Conservation (phyloP, 2,113 vertebrate genomes). For the Nanorana parkeri region DNA sequence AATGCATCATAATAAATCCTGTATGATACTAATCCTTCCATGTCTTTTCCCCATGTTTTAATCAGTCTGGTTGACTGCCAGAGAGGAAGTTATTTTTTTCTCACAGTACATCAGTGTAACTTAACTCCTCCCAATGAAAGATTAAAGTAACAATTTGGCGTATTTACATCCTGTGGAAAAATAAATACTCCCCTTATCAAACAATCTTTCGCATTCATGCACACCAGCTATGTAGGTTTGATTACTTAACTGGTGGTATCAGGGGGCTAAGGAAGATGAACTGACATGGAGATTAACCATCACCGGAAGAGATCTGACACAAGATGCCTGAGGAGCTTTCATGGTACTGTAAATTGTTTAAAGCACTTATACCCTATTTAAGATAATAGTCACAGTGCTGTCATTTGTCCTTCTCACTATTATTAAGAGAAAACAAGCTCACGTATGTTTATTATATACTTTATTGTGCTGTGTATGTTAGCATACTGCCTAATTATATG, state of each 20-base stretch:
- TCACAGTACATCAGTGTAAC: slow-evolving; percentile 25
- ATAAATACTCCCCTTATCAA: slow-evolving; percentile 38
- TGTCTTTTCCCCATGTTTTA: not conserved
- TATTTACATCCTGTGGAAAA: slow-evolving; percentile 44
- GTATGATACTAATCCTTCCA: too few species aligned
- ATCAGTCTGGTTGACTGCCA: not conserved
- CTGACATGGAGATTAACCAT: slow-evolving; percentile 25
- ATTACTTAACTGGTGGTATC: slow-evolving; percentile 39
- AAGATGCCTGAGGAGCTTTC: not conserved
- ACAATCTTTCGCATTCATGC: slow-evolving; percentile 25
- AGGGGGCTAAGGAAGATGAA: not conserved
- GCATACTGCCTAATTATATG: too few species aligned
- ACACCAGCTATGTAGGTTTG: slow-evolving; percentile 31
- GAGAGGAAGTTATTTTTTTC: slow-evolving; percentile 22
- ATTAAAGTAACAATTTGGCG: slow-evolving; percentile 49
- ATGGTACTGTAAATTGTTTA: slow-evolving; percentile 9
- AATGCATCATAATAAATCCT: not conserved
- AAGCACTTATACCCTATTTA: not conserved
- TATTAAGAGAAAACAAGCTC: not conserved
- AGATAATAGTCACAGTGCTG: not conserved
- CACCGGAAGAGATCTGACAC: slow-evolving; percentile 5
- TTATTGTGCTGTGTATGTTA: too few species aligned
- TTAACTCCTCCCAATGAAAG: not conserved
- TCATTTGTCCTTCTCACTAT: not conserved
- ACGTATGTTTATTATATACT: not conserved